phyloP scores from a whole-genome alignment of 2,888 invertebrate species.

The Volucella inanis region DNA sequence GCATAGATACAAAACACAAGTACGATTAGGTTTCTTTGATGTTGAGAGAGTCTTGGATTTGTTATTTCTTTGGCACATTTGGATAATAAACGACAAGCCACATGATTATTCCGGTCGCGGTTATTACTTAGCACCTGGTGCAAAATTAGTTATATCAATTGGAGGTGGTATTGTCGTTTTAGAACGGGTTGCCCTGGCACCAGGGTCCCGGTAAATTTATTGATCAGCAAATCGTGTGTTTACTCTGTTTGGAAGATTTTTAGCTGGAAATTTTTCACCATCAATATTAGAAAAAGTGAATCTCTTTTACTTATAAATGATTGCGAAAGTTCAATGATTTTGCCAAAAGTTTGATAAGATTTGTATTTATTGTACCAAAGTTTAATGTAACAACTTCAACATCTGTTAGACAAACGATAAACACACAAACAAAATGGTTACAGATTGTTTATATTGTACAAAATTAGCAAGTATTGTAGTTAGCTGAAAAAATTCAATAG shows the following conservation, averaged over 20 bases:
- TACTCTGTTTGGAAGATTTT: constrained; percentile 20
- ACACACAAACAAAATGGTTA: too few relatives aligned
- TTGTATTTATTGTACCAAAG: too few relatives aligned
- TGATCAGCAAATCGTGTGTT: background rate
- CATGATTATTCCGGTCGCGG: constrained; percentile 63
- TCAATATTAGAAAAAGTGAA: background rate
- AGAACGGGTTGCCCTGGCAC: constrained; percentile 18
- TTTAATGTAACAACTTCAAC: too few relatives aligned
- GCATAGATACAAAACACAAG: background rate
- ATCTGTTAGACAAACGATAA: too few relatives aligned
- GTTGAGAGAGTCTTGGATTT: constrained; percentile 26
- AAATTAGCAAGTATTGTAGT: too few relatives aligned
- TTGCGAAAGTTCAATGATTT: too few relatives aligned
- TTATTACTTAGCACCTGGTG: constrained; percentile 84
- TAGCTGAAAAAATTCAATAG: too few relatives aligned
- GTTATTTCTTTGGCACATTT: constrained; percentile 28
- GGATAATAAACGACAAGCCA: constrained; percentile 42
- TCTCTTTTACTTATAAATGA: background rate
- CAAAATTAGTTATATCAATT: constrained; percentile 59
- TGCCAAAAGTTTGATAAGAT: too few relatives aligned
- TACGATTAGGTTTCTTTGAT: constrained; percentile 6
- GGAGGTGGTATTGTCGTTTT: constrained; percentile 12
- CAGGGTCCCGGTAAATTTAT: constrained; percentile 30
- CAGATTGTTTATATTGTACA: too few relatives aligned
- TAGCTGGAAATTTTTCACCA: constrained; percentile 1